Percentiles rank a stretch among this genome's conserved stretches.
These are phyloP conservation scores for Syngnathus typhle DNA, from an alignment of 2,113 vertebrate species.

Conservation along the genomic window DNA sequence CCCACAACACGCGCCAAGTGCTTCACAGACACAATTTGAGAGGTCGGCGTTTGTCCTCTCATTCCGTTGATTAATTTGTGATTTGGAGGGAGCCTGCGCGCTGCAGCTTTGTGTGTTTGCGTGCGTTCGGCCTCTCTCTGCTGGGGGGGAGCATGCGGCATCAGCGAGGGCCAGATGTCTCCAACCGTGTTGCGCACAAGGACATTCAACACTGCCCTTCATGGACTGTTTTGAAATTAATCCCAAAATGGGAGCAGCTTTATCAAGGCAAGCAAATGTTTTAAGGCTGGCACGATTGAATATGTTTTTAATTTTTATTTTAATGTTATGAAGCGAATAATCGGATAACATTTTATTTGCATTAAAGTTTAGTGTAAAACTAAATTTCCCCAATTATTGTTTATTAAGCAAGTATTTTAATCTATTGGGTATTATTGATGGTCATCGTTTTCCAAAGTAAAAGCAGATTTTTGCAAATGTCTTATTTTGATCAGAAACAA, in stretches of 20 bases:
- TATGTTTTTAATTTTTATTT: no score
- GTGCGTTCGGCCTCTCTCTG: slow-evolving; percentile 15
- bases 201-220: not conserved
- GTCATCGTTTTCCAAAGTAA: no score
- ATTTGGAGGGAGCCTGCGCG: slow-evolving; percentile 24
- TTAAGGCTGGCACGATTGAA: not conserved
- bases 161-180: slow-evolving; percentile 15
- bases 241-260: not conserved
- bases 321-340: no score
- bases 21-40: slow-evolving; percentile 30
- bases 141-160: slow-evolving; percentile 18
- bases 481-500: no score
- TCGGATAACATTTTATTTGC: no score
- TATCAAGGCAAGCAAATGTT: not conserved
- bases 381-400: no score
- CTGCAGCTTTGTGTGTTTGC: slow-evolving; percentile 17
- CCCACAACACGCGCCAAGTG: slow-evolving; percentile 24
- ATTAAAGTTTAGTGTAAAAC: no score
- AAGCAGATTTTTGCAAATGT: no score
- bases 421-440: no score
- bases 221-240: not conserved
- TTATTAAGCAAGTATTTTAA: no score
- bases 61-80: slow-evolving; percentile 34
- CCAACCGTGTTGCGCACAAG: slow-evolving; percentile 4
- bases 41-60: slow-evolving; percentile 25